Evolutionary conservation across 2,888 invertebrate species (phyloP), one percentile per base, ranked within the genome.

Genomic region (Pristionchus japonicus): DNA sequence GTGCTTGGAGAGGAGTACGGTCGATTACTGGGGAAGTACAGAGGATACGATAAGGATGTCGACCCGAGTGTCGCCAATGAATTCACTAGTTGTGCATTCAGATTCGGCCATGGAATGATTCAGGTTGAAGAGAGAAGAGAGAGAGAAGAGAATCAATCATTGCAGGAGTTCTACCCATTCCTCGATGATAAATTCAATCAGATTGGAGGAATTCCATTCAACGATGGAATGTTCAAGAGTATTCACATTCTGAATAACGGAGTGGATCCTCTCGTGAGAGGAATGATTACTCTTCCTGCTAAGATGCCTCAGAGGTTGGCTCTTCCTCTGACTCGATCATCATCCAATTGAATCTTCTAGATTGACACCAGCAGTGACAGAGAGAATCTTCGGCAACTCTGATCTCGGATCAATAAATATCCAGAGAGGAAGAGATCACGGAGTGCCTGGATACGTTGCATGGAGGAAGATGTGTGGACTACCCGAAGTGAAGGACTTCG

Each of bases 351-450:
- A n/a, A n/a, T n/a, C n/a, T n/a, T n/a, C 15, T 43, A 97, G 98
- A 94, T 95, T 99, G 20, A 99, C 99, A 93, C 96, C 96, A 0
- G 98, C 99, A 94, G 96, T 99, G 23, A 99, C 98, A 0, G 99
- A 99, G 95, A 97, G 97, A 91, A 96, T 99, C 2, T 96, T 96
- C 92, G 92, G 95, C 95, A 88, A 95, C 95, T 94, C 92, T 82
- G 99, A 99, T 95, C 95, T 99, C 90, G 98, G 98, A 3, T 97
- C 98, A 1, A 97, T 99, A 95, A 99, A 99, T 93, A 97, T 99
- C 90, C 99, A 99, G 94, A 95, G 99, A 92, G 97, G 97, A 1
- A 88, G 91, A 88, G 98, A 99, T 94, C 98, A 99, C 94, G 99
- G 97, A 1, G 96, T 99, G 88, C 95, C 98, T 0, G 92, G 92